A percentile compares a stretch with the other conserved stretches of the same genome.
These are phyloP conservation scores for Leuciscus idus DNA, from an alignment of 2,113 vertebrate species.

Conservation along the genomic window DNA sequence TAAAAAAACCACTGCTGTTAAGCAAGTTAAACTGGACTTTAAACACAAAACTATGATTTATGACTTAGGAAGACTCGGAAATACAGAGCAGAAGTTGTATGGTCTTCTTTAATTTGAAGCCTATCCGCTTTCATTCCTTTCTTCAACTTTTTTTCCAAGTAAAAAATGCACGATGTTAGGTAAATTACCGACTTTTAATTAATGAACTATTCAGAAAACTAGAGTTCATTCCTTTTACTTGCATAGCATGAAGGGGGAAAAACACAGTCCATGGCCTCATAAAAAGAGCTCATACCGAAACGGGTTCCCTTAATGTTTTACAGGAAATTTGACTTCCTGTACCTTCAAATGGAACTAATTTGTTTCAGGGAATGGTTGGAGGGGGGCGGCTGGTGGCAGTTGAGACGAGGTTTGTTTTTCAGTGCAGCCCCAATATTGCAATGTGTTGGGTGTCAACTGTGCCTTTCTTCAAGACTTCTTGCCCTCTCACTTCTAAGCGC, in stretches of 20 bases:
- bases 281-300: constrained; percentile 4
- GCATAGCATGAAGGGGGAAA: not conserved
- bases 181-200: not conserved
- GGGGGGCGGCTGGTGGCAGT: not conserved
- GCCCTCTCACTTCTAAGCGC: not conserved
- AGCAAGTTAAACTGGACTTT: too few relatives aligned
- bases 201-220: not conserved
- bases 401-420: not conserved
- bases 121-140: not conserved
- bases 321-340: constrained; percentile 45
- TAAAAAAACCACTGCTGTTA: too few relatives aligned
- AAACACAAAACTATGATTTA: too few relatives aligned
- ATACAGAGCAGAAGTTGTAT: not conserved
- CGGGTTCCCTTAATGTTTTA: not conserved
- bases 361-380: constrained; percentile 16
- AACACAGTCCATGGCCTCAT: constrained; percentile 17
- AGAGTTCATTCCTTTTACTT: not conserved
- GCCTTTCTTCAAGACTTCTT: not conserved
- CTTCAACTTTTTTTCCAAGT: not conserved
- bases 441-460: not conserved
- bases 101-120: not conserved
- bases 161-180: not conserved
- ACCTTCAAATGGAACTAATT: constrained; percentile 27
- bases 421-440: not conserved
- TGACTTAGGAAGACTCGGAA: not conserved